Percentiles rank a stretch among this genome's conserved stretches.
These are phyloP conservation scores for Odocoileus hemionus DNA, from an alignment of 2,113 vertebrate species.

Conservation along the genomic window DNA sequence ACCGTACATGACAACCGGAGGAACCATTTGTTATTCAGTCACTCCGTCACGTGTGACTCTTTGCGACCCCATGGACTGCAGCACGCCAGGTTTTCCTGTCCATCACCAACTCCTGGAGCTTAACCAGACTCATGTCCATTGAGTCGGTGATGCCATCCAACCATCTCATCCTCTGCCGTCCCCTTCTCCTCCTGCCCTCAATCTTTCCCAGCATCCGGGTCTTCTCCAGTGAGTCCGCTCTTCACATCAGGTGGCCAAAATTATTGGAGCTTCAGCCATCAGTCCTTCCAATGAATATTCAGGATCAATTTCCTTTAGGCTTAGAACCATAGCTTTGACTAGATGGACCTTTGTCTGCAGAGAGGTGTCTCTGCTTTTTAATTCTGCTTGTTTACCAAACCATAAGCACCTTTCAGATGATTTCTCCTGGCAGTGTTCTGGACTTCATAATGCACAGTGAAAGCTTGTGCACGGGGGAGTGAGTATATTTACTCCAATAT, in stretches of 20 bases:
- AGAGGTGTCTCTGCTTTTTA: neutral
- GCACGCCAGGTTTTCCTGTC: rapidly evolving
- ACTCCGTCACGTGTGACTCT: rapidly evolving
- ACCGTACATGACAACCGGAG: rapidly evolving
- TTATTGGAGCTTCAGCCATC: neutral
- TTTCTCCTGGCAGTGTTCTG: rapidly evolving
- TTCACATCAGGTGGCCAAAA: neutral
- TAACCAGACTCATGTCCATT: rapidly evolving
- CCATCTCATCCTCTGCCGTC: neutral
- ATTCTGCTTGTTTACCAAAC: neutral
- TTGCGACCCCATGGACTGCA: neutral
- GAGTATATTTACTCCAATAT: neutral
- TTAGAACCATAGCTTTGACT: neutral
- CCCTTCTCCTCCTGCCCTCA: neutral
- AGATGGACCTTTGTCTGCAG: neutral
- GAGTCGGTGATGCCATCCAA: neutral
- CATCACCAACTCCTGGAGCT: neutral
- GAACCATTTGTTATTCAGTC: neutral
- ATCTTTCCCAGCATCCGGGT: neutral
- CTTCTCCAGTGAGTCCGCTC: neutral
- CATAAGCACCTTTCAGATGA: neutral
- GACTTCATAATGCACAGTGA: too few relatives aligned
- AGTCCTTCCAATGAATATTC: neutral
- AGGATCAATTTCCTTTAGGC: neutral
- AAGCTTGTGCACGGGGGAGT: neutral